Evolutionary conservation across 2,797 vertebrate species (phyloP), one percentile per base, ranked within the genome.

Genomic region (Notamacropus eugenii): DNA sequence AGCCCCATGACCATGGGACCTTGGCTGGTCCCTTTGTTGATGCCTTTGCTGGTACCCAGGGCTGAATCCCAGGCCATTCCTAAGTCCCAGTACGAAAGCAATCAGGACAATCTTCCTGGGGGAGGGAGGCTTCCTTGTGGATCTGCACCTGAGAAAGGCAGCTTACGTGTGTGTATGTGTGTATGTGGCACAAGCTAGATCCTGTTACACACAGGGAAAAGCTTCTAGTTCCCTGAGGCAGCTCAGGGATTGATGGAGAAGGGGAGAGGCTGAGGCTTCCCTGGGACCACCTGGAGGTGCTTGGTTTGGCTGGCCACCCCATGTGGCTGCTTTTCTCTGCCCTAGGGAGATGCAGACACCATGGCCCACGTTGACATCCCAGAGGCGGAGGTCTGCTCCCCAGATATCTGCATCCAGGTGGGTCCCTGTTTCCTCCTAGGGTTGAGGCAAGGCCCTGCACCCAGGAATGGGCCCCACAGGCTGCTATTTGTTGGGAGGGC

Each of bases 321-420:
- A 74, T 6, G 34, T n/a, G 62, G 14, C 34, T 74, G 12, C 46
- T 62, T 12, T 34, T 2, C 92, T 74, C 91, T 57, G 92, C 57
- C 10, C 2, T 0, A 2, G 11, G 40, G 31, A 13, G 50, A 13
- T 27, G 31, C 22, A 11, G 74, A 50, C 2, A 40, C 74, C 40
- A 87, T 11, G 3, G 74, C 13, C 40, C 74, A 87, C 3, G 2
- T 87, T 10, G 74, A 87, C 74, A 27, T 87, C 40, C 74, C 74
- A 9, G 22, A 27, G 74, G 22, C 22, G 1, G 22, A 46, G 22
- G 96, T 98, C 97, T 99, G 98, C 91, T 95, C 82, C 3, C 97
- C 98, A 27, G 92, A 97, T 91, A 58, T 98, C 96, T 99, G 99
- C 96, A 97, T 99, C 97, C 98, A 98, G 98, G 99, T 99, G 98